Evolutionary conservation across 2,888 invertebrate species (phyloP).

Genomic region (Oligia fasciuncula): DNA sequence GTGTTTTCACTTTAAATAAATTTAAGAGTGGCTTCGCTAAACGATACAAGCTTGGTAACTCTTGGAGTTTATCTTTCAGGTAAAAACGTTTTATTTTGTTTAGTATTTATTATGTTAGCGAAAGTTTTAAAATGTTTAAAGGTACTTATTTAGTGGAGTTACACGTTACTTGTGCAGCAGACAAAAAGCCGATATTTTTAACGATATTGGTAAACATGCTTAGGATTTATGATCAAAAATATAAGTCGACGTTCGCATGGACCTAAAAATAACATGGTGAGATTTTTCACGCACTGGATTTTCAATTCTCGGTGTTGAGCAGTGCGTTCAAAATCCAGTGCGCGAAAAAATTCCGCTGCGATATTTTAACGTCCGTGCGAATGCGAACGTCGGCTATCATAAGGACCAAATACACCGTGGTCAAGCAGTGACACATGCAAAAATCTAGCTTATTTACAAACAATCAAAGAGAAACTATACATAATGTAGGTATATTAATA

Average conservation of each 20-base stretch:
- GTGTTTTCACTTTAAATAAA: conserved; percentile 39
- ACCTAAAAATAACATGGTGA: neutral
- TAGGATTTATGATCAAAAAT: neutral
- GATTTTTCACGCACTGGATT: neutral
- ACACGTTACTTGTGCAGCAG: neutral
- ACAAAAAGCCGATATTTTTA: neutral
- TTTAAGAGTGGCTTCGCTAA: conserved; percentile 33
- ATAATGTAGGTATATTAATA: neutral
- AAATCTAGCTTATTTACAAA: neutral
- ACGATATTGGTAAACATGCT: neutral
- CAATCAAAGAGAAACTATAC: neutral
- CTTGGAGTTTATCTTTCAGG: conserved; percentile 24
- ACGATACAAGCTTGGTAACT: conserved; percentile 4
- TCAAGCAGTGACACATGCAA: neutral
- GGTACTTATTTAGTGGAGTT: neutral
- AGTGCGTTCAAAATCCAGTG: neutral
- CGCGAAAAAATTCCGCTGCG: neutral
- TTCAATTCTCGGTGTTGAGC: neutral
- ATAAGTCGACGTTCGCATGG: too few species aligned
- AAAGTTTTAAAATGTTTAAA: conserved; percentile 22
- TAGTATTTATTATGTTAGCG: conserved; percentile 13
- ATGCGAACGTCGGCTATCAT: too few species aligned
- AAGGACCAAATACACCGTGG: too few species aligned
- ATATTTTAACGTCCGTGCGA: neutral
- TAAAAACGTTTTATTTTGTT: conserved; percentile 22